Conservation (phyloP, 2,888 invertebrate species). For the Eupithecia pulchellata region DNA sequence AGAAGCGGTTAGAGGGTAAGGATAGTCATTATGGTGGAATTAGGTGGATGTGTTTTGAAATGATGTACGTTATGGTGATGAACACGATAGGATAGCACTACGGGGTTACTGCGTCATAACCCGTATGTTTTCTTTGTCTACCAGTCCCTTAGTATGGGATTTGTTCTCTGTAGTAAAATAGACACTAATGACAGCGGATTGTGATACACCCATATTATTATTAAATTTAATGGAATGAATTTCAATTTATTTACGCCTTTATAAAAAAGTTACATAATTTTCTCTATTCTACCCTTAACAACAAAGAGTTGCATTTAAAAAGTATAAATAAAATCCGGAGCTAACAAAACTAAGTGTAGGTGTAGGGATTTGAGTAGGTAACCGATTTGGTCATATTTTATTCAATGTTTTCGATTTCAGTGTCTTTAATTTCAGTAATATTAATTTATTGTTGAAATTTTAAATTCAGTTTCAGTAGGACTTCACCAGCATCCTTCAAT, state of each 20-base stretch:
- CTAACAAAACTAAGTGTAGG: background rate
- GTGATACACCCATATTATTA: too few species aligned
- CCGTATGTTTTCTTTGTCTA: background rate
- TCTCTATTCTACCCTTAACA: too few species aligned
- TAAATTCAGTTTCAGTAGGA: too few species aligned
- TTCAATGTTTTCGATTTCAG: background rate
- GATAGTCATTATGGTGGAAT: conserved; percentile 38
- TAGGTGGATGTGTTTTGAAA: conserved; percentile 30
- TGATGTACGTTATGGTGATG: conserved; percentile 21
- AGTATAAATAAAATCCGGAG: background rate
- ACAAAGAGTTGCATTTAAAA: background rate
- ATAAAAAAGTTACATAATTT: too few species aligned
- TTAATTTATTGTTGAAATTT: background rate
- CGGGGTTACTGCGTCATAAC: conserved; percentile 2
- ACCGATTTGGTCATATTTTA: background rate
- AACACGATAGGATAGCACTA: conserved; percentile 16
- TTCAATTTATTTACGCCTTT: too few species aligned
- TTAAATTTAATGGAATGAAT: too few species aligned
- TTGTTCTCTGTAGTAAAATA: too few species aligned
- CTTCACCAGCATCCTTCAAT: too few species aligned
- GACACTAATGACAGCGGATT: too few species aligned
- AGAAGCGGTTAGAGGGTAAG: conserved; percentile 27
- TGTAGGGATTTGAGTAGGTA: background rate
- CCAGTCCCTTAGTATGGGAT: too few species aligned
- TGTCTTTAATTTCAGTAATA: background rate